These are phyloP conservation scores for Lophura swinhoii DNA, from an alignment of 2,797 vertebrate species.

Conservation along the genomic window DNA sequence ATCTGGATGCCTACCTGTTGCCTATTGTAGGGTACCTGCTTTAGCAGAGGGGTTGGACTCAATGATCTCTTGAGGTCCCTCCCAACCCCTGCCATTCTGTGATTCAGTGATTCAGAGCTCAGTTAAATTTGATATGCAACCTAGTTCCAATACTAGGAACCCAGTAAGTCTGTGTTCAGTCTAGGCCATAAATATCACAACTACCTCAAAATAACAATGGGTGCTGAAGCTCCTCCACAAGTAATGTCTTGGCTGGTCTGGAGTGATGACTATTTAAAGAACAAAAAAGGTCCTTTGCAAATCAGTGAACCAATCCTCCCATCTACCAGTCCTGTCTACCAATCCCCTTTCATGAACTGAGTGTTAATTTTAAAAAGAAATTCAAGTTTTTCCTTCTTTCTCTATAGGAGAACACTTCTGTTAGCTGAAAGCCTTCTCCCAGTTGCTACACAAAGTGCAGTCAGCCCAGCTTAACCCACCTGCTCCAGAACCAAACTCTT, in stretches of 20 bases:
- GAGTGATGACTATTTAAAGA: background rate
- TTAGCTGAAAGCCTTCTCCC: background rate
- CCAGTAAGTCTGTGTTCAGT: background rate
- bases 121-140: background rate
- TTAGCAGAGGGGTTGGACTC: too few species aligned
- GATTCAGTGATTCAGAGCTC: background rate
- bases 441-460: background rate
- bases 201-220: fast-evolving
- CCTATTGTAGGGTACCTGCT: too few species aligned
- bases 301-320: background rate
- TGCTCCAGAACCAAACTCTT: background rate
- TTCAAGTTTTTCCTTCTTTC: background rate
- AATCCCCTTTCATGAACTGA: background rate
- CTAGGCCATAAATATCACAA: background rate
- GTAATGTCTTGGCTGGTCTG: background rate
- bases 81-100: too few species aligned
- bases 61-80: too few species aligned
- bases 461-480: background rate
- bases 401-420: background rate
- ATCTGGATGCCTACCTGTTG: too few species aligned
- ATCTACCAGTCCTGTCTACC: background rate
- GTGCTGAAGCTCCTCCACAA: background rate
- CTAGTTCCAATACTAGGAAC: background rate
- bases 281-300: background rate
- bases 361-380: background rate